A percentile compares a stretch with the other conserved stretches of the same genome.
These are phyloP conservation scores for Timema cristinae DNA, from an alignment of 2,888 invertebrate genomes.

Conservation along the genomic window DNA sequence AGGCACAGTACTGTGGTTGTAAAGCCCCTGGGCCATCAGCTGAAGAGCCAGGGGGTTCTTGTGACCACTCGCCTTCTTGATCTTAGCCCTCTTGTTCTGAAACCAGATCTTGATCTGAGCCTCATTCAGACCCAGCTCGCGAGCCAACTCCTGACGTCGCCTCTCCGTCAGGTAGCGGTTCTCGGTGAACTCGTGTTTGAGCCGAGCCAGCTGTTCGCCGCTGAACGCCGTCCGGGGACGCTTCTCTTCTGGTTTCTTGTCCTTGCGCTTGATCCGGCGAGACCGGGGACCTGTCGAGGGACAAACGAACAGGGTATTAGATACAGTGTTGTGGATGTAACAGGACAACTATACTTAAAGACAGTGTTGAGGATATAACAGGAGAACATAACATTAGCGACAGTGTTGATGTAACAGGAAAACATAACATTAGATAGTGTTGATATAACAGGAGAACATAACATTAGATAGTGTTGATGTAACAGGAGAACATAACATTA, in stretches of 20 bases:
- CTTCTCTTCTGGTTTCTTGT: conserved; percentile 70
- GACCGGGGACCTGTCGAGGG: conserved; percentile 54
- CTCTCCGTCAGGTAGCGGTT: conserved; percentile 92
- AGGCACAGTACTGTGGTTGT: conserved; percentile 81
- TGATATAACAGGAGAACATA: too few relatives aligned
- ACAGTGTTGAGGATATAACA: too few relatives aligned
- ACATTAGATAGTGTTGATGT: too few relatives aligned
- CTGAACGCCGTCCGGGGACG: conserved; percentile 95
- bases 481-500: too few relatives aligned
- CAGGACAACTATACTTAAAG: too few relatives aligned
- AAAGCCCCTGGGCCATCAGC: conserved; percentile 90
- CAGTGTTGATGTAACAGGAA: too few relatives aligned
- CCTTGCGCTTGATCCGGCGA: conserved; percentile 49
- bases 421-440: too few relatives aligned
- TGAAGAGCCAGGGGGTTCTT: conserved; percentile 83
- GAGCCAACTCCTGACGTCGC: conserved; percentile 83
- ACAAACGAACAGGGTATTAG: too few relatives aligned
- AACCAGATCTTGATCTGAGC: conserved; percentile 98
- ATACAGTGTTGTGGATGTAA: too few relatives aligned
- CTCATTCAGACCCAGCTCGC: conserved; percentile 88
- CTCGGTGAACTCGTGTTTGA: conserved; percentile 91
- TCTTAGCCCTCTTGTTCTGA: conserved; percentile 94
- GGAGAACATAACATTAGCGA: too few relatives aligned
- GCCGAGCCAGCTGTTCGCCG: conserved; percentile 81
- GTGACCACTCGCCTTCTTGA: conserved; percentile 86